Evolutionary conservation across 2,888 invertebrate genomes (phyloP).

Genomic region (Ischnura elegans): DNA sequence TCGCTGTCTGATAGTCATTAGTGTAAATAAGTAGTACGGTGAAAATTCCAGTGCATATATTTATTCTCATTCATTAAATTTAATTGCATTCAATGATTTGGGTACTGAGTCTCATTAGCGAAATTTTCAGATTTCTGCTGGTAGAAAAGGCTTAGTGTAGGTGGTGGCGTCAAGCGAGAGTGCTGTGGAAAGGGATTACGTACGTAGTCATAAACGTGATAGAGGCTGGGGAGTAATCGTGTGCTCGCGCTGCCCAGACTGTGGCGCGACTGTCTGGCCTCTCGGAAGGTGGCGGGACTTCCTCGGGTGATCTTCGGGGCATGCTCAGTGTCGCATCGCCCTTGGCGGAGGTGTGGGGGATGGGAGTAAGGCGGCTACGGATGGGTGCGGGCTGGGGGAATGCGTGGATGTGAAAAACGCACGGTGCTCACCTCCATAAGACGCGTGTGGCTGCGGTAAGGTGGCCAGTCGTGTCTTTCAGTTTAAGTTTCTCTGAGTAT

Average conservation of each 20-base stretch:
- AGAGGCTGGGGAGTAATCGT: neutral
- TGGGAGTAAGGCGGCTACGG: neutral
- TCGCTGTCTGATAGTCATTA: too few relatives aligned
- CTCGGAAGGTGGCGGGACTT: neutral
- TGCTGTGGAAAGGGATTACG: neutral
- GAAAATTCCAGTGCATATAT: too few relatives aligned
- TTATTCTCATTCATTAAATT: too few relatives aligned
- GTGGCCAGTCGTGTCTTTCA: too few relatives aligned
- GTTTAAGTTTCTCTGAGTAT: too few relatives aligned
- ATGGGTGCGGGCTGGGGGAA: neutral
- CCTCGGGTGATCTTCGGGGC: neutral
- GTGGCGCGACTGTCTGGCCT: neutral
- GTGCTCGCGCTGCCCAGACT: neutral
- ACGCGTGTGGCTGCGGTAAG: neutral
- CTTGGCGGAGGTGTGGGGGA: neutral
- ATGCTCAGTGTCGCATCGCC: slow-evolving; percentile 16
- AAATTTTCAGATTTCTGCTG: too few relatives aligned
- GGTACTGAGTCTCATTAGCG: too few relatives aligned
- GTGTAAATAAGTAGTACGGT: too few relatives aligned
- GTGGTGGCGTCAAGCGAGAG: neutral
- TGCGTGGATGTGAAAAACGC: neutral
- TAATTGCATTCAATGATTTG: too few relatives aligned
- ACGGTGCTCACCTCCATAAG: neutral
- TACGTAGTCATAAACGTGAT: too few relatives aligned
- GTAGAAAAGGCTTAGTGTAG: too few relatives aligned